phyloP scores from a whole-genome alignment of 1,140 invertebrate genomes.

The Bilobella aurantiaca region DNA sequence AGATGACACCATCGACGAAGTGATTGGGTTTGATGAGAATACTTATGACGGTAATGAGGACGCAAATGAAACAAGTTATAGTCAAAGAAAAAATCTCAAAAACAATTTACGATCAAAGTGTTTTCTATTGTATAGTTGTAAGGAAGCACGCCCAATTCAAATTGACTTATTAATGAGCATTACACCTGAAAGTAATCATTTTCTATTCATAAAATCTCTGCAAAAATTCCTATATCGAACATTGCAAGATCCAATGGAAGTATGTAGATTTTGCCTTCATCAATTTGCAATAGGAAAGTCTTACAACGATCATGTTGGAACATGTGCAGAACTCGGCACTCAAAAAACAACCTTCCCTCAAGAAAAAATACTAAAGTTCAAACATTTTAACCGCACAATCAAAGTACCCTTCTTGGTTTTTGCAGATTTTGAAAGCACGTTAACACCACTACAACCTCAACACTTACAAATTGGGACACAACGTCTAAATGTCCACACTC shows the following conservation, averaged over 20 bases:
- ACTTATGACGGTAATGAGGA: not conserved
- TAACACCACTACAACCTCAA: not conserved
- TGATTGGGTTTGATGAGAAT: not conserved
- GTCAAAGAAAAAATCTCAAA: not conserved
- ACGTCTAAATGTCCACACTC: constrained; percentile 4
- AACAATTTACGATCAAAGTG: not conserved
- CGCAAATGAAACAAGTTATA: not conserved
- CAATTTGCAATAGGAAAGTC: not conserved
- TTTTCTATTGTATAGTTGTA: not conserved
- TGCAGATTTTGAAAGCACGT: constrained; percentile 16
- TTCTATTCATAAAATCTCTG: constrained; percentile 6
- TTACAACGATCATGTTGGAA: not conserved
- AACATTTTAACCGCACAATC: not conserved
- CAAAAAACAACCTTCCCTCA: constrained; percentile 6
- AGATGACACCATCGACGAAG: not conserved
- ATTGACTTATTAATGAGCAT: not conserved
- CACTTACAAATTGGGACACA: not conserved
- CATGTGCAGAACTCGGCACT: not conserved
- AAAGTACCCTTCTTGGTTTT: constrained; percentile 2
- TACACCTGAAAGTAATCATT: not conserved
- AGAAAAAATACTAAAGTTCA: constrained; percentile 2
- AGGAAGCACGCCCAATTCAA: not conserved
- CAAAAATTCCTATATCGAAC: not conserved
- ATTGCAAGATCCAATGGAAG: not conserved
- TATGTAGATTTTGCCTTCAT: constrained; percentile 14